A percentile compares a stretch with the other conserved stretches of the same genome.
Conservation (phyloP, 2,113 vertebrate species). For the Nestor notabilis region DNA sequence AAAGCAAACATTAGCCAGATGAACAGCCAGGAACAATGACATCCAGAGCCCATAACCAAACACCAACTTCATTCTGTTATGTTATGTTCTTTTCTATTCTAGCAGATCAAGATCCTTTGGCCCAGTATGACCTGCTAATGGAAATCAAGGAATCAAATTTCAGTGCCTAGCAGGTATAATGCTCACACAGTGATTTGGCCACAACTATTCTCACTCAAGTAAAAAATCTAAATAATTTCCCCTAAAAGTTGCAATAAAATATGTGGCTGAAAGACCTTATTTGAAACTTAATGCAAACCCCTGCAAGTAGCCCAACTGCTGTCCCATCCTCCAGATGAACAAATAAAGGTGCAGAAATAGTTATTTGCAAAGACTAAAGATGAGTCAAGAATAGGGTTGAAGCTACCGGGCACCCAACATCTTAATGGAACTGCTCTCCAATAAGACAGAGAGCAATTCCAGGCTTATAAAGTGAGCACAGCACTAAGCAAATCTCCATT, state of each 20-base stretch:
- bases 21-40: conserved; percentile 39
- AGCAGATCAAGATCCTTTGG: background rate
- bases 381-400: background rate
- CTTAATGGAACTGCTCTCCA: background rate
- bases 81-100: background rate
- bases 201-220: background rate
- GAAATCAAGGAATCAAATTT: conserved; percentile 14
- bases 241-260: background rate
- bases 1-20: conserved; percentile 51
- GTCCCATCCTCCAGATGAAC: background rate
- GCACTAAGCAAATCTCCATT: background rate
- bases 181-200: rapidly evolving
- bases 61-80: background rate
- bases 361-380: background rate
- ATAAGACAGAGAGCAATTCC: background rate
- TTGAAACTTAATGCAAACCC: background rate
- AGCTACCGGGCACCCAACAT: background rate
- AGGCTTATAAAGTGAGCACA: background rate
- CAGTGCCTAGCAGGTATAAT: background rate
- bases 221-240: background rate
- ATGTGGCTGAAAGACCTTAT: background rate
- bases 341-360: background rate
- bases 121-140: background rate
- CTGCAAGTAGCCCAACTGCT: background rate
- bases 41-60: conserved; percentile 21